Conservation (phyloP, 2,888 invertebrate genomes). For the Eucera pruinosa region DNA sequence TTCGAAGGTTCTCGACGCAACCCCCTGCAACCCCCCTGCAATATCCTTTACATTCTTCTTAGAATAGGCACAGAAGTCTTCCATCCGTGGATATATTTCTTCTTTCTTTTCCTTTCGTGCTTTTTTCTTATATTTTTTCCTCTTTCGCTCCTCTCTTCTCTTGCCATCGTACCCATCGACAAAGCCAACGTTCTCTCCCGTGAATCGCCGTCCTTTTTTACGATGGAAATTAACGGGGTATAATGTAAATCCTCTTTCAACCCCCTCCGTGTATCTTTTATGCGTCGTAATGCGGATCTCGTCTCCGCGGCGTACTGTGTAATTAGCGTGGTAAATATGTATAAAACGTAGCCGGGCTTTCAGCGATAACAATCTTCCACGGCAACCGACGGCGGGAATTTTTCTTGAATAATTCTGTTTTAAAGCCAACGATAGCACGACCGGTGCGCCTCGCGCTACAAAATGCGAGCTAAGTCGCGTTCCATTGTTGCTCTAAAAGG, state of each 20-base stretch:
- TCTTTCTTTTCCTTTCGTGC: neutral
- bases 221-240: conserved; percentile 40
- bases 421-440: neutral
- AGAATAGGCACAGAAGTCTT: neutral
- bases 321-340: conserved; percentile 48
- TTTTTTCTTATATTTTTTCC: neutral
- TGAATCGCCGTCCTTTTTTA: conserved; percentile 10
- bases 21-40: neutral
- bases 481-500: neutral
- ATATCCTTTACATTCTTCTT: conserved; percentile 18
- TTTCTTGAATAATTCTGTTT: conserved; percentile 26
- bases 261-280: conserved; percentile 3
- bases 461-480: neutral
- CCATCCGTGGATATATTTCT: neutral
- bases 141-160: neutral
- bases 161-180: conserved; percentile 21
- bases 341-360: conserved; percentile 23
- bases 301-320: conserved; percentile 24
- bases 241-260: conserved; percentile 38
- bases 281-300: conserved; percentile 30
- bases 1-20: conserved; percentile 26
- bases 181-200: neutral
- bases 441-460: neutral
- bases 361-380: conserved; percentile 30
- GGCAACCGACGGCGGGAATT: neutral